A percentile compares a stretch with the other conserved stretches of the same genome.
Evolutionary conservation across 2,797 vertebrate genomes (phyloP).

Genomic region (Meriones psammophilus): DNA sequence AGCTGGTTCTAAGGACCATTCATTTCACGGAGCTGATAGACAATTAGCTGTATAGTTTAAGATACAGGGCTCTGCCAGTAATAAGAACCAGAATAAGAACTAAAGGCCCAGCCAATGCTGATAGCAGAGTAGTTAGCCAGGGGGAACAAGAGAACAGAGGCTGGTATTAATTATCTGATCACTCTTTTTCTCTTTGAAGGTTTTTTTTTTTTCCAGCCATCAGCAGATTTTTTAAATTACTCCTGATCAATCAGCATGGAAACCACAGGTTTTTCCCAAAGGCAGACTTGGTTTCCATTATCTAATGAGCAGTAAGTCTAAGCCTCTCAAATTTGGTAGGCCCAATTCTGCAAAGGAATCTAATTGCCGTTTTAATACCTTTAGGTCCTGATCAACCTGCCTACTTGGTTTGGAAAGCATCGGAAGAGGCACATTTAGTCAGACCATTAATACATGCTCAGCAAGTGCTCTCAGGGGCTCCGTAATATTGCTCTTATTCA

Average conservation of each 20-base stretch:
- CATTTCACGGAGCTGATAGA: neutral
- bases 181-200: neutral
- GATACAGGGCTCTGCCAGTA: neutral
- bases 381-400: neutral
- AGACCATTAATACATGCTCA: neutral
- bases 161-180: neutral
- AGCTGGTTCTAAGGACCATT: neutral
- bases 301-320: neutral
- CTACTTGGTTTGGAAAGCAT: neutral
- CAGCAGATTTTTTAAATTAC: neutral
- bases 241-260: neutral
- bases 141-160: neutral
- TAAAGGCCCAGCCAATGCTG: neutral
- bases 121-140: neutral
- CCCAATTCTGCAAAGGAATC: neutral
- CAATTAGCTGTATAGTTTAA: neutral
- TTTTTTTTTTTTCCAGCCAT: too few relatives aligned
- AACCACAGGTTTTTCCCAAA: neutral
- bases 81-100: neutral
- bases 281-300: neutral
- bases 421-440: neutral
- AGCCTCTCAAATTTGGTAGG: neutral
- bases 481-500: neutral
- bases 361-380: neutral
- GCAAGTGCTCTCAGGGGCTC: neutral